Base-by-base conservation (phyloP, 2,797 vertebrate genomes). In the Enteromius treurensis region DNA sequence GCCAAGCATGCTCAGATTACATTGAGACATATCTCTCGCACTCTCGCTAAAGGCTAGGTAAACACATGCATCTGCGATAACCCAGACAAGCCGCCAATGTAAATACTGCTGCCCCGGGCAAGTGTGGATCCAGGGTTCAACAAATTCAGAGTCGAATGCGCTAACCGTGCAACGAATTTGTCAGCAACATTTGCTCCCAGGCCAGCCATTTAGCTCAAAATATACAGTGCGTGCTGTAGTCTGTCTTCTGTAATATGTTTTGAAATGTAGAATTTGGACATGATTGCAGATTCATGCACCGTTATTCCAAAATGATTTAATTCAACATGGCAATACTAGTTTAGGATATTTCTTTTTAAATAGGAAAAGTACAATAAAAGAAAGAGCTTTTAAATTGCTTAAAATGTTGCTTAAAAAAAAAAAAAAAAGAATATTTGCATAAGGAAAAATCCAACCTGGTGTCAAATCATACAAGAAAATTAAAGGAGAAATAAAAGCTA, bases 1-100 rank as follows among this genome's bases (percentile, higher is more conserved):
- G 47, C 45, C 32, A 68, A 68, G 23, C 49, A 53, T 77, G 26
- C 26, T 83, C 37, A 60, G 62, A 76, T 76, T 81, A 75, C 58
- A 26, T 64, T 64, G n/a, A 68, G 21, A 82, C 81, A 68, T 29
- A 42, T 81, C 45, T 65, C 58, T 65, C 42, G 14, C 8, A 19
- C 70, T 65, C 73, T 77, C 1, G 11, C 26, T 45, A 45, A 77
- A 83, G 26, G 29, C 34, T 58, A 69, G 34, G 64, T 58, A 77
- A 83, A 77, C 60, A 83, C 15, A 45, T 69, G n/a, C 23, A 11
- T 77, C 49, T 82, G 73, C 17, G 0, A 68, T 45, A 67, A 68
- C 47, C 62, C 70, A 82, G 45, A 68, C 14, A 68, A 77, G 62
- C 51, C 14, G n/a, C 37, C 23, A 83, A 19, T 69, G 49, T 77